A percentile compares a stretch with the other conserved stretches of the same genome.
phyloP scores from a whole-genome alignment of 2,888 invertebrate genomes.

The Xestia sexstrigata region DNA sequence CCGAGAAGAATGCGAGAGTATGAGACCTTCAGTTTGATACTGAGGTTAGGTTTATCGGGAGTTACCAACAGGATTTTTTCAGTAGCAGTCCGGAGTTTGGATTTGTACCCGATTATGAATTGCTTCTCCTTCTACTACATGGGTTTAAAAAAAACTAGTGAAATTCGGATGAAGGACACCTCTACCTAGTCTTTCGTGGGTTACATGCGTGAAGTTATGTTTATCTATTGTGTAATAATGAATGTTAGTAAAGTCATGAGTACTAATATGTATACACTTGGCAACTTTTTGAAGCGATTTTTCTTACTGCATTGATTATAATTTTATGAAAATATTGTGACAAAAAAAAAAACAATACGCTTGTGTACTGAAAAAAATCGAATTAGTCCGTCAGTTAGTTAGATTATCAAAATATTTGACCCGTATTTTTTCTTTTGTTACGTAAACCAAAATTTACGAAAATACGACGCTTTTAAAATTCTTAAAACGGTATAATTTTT shows the following conservation, averaged over 20 bases:
- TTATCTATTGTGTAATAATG: background rate
- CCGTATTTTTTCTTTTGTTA: too few species aligned
- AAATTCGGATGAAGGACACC: background rate
- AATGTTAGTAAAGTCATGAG: background rate
- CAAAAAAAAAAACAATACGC: too few species aligned
- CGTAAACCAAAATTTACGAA: too few species aligned
- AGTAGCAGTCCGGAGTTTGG: background rate
- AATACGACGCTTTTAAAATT: too few species aligned
- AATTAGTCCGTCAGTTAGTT: too few species aligned
- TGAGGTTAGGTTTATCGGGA: background rate
- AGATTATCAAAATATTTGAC: too few species aligned
- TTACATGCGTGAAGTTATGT: background rate
- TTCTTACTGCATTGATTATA: background rate
- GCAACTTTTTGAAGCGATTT: background rate
- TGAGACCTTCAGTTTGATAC: background rate
- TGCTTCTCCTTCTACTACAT: too few species aligned
- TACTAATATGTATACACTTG: background rate
- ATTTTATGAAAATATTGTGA: too few species aligned
- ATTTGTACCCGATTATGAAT: too few species aligned
- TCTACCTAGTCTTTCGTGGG: background rate
- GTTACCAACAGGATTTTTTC: background rate
- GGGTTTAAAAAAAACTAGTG: background rate
- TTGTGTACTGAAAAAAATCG: too few species aligned
- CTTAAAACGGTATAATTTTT: too few species aligned
- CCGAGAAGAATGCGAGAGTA: background rate